Percentiles rank a stretch among this genome's conserved stretches.
Conservation (phyloP, 2,888 invertebrate species). For the Gortyna flavago region DNA sequence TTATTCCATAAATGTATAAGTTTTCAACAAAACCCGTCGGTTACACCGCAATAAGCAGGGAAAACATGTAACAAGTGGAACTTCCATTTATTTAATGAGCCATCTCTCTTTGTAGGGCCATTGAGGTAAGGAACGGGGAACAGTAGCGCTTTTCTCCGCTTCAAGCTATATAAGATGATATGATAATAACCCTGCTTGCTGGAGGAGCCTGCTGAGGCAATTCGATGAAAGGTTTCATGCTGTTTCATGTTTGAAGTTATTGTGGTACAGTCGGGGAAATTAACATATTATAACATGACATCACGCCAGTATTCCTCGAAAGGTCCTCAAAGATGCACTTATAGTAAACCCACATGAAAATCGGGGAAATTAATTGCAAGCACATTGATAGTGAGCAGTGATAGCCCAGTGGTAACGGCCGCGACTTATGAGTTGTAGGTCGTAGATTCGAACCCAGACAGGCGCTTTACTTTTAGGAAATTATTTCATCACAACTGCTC, state of each 20-base stretch:
- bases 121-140: constrained; percentile 12
- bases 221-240: constrained; percentile 17
- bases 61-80: constrained; percentile 50
- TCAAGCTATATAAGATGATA: constrained; percentile 27
- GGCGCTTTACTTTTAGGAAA: not conserved
- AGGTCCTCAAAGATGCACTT: not conserved
- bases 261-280: not conserved
- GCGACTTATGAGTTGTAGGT: not conserved
- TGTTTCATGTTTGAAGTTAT: constrained; percentile 10
- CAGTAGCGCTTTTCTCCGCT: constrained; percentile 24
- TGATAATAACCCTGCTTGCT: constrained; percentile 21
- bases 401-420: too few species aligned
- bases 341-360: not conserved
- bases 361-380: not conserved
- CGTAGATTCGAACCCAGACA: not conserved
- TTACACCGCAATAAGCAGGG: constrained; percentile 33
- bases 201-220: not conserved
- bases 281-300: not conserved
- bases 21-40: constrained; percentile 57
- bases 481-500: not conserved
- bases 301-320: not conserved
- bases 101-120: constrained; percentile 30
- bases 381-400: not conserved
- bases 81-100: constrained; percentile 55
- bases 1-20: constrained; percentile 55